Evolutionary conservation across 1,140 invertebrate genomes (phyloP), one percentile per base, ranked within the genome.

Genomic region (Lepeophtheirus salmonis): DNA sequence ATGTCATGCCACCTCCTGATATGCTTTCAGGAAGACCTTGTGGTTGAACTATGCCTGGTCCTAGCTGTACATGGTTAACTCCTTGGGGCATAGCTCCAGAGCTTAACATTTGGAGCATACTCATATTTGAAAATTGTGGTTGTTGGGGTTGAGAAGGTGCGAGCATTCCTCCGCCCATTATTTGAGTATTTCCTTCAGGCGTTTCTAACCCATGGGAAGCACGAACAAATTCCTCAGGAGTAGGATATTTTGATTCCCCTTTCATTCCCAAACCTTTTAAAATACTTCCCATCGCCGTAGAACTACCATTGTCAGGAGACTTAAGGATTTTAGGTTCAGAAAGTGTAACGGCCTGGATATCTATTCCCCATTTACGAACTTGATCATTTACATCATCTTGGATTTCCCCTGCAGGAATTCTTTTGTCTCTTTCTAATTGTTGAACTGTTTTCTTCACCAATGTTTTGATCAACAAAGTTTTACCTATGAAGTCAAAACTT

Each of bases 331-430:
- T 60, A 22, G 57, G 41, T 17, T 60, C 57, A 2, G 57, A 60
- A 12, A 60, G 49, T 12, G 13, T 50, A 2, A 60, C 57, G 3
- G 10, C 30, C 23, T 51, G 30, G 3, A 60, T 41, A 23, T 60
- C 49, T 13, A 60, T 60, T 3, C 57, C 57, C 57, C 57, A 60
- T 60, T 60, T 60, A 17, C 57, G n/a, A 16, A 60, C 57, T 54
- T 60, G 57, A 12, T 52, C 26, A 21, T 60, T 60, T 2, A 60
- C 17, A 4, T 60, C 57, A 10, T 60, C 49, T 21, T 20, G 20
- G 21, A 60, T 60, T 16, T 60, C 57, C 10, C 17, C 30, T 16
- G 57, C 57, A 2, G 30, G 16, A 13, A 50, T 60, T 17, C 57
- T 16, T 51, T 24, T 50, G 10, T 57, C 55, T 41, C 26, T 24